Percentiles rank a stretch among this genome's conserved stretches.
phyloP scores from a whole-genome alignment of 1,140 invertebrate genomes.

The Vanessa atalanta region DNA sequence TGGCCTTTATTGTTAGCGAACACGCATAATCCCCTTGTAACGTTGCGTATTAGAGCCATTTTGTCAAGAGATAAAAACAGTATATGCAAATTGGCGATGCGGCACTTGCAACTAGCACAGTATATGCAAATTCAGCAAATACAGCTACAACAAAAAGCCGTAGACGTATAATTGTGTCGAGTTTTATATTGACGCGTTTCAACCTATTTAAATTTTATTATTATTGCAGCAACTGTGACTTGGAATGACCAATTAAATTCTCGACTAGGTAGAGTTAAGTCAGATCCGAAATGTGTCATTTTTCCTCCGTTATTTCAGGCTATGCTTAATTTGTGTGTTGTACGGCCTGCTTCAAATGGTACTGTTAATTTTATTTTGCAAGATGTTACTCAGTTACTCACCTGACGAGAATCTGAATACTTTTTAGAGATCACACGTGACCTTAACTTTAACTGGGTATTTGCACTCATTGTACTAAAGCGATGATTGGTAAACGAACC shows the following conservation, averaged over 20 bases:
- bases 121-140: conserved; percentile 26
- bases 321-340: no score
- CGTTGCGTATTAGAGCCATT: conserved; percentile 15
- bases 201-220: conserved; percentile 18
- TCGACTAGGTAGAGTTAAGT: background rate
- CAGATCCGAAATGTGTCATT: background rate
- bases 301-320: no score
- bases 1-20: conserved; percentile 5
- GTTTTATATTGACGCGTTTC: conserved; percentile 11
- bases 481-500: no score
- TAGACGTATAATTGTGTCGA: background rate
- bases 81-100: conserved; percentile 7
- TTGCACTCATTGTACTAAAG: no score
- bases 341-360: no score
- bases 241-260: background rate
- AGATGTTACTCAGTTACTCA: no score
- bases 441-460: no score
- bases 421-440: no score
- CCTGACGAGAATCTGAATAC: no score
- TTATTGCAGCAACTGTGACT: background rate
- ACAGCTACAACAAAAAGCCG: conserved; percentile 12
- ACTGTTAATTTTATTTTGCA: no score
- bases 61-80: conserved; percentile 11
- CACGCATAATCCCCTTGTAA: conserved; percentile 9
- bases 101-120: background rate